Base-by-base conservation (phyloP, 2,797 vertebrate species). In the Danio jaintianensis region DNA sequence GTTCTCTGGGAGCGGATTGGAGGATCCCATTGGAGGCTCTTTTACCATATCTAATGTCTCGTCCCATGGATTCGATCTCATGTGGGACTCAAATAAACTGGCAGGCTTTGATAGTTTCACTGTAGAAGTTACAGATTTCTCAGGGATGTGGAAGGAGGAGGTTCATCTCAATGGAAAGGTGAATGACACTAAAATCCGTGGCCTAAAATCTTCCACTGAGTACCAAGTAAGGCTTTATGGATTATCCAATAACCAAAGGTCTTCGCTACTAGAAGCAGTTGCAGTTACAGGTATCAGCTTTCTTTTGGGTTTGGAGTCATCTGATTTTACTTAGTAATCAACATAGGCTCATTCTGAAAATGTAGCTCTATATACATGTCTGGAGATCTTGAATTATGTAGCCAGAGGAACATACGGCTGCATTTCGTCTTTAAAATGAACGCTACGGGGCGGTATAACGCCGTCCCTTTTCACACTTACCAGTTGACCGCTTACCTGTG, bases 231-330 rank as follows among this genome's bases (percentile, higher is more conserved):
- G 86, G 66, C 91, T 93, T 90, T 91, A 89, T 67, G 92, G 91
- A 79, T 66, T 90, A 82, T 89, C 75, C 50, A 50, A 83, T 90
- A 92, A 89, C 85, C 89, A 91, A 76, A 90, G 87, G 85, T 89
- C 91, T 73, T 86, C 82, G 4, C 87, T 91, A 61, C 89, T 88
- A 64, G 90, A 93, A 88, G 88, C 93, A 82, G 87, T 91, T 80
- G 89, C 91, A 74, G 85, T 90, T 75, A 93, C 93, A 94, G 93
- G 93, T 94, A 93, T 89, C 89, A 79, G 85, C 56, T 84, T 85
- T 71, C 58, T 87, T 86, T 84, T 71, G 75, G 80, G 75, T 76
- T 81, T 53, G 79, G 77, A 75, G 50, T 9, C 45, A 79, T 79
- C 59, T 58, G 55, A 29, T 71, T 58, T 79, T 6, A 61, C 62